Base-by-base conservation (phyloP, 2,888 invertebrate genomes). In the Meteorus cinctellus region DNA sequence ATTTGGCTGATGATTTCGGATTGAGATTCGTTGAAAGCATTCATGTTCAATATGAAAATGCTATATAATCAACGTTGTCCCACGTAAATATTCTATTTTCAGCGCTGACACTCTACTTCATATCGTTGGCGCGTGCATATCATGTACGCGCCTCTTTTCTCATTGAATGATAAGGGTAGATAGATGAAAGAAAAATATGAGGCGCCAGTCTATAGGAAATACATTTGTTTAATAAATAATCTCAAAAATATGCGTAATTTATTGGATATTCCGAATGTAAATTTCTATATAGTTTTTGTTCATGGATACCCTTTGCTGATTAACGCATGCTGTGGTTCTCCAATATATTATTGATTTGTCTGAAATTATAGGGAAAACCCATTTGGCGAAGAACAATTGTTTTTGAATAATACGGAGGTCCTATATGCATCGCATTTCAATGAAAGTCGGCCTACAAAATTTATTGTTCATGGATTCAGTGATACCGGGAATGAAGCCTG, bases 341-440 rank as follows among this genome's bases (percentile, higher is more conserved):
- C 24, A 55, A 31, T 34, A 41, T 12, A n/a, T 70, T 34, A 36
- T 70, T 48, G 29, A 63, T 55, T 67, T 8, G 29, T 48, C 1
- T 16, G 41, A 62, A 73, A 74, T 76, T 74, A 8, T 73, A 87
- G 87, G 14, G 87, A 87, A 78, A 87, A 87, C 76, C 84, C 86
- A 5, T 87, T 86, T 59, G 86, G 86, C 4, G 87, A 87, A 76
- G 87, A 87, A 69, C 83, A 87, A 45, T 70, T 87, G 48, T 78
- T 84, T 24, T 51, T 86, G 63, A 87, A 87, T 66, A 85, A 87
- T 67, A 87, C 87, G 24, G 87, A 87, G 73, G 80, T 85, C 0
- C 75, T 87, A n/a, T 87, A 87, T 73, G 86, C 86, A 4, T 87
- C 87, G 8, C 87, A 87, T 19, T 86, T 87, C 73, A 87, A 87